Base-by-base conservation (phyloP, 53 echinoderm and acorn worm genomes). In the Hippasteria phrygiana region DNA sequence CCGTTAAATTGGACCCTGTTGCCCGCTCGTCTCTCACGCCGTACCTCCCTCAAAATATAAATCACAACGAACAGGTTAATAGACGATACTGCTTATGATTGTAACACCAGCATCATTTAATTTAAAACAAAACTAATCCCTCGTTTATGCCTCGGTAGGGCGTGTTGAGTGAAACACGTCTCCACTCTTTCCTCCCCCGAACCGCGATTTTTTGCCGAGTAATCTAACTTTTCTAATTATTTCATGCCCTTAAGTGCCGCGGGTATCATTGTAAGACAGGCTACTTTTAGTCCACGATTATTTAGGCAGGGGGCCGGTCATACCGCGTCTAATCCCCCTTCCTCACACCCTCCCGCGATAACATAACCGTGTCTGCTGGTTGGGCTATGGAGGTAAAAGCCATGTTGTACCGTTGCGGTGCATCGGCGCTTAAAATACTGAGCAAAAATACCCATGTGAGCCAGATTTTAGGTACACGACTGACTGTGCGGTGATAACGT, bases 101-200 rank as follows among this genome's bases (percentile, higher is more conserved):
- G 32, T 43, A 65, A 43, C 45, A 82, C 43, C 46, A 32, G 28
- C 63, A 28, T 66, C 31, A 65, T 82, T 73, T 43, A 12, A 6
- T 26, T 5, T 82, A 4, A 43, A 0, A 14, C n/a, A n/a, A n/a
- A 7, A 39, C 43, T 27, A 80, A 65, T 31, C 82, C 82, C 32
- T 24, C 7, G 11, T 65, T 43, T 64, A 46, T 65, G 55, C 28
- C 43, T 45, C 43, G 20, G 24, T 33, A 26, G 11, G 48, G 5
- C 43, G 43, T 46, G 82, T 46, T 82, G 82, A 82, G 42, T 82
- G 82, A 82, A 8, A 16, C 66, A 18, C 46, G 64, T 82, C 43
- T 31, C 7, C 20, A 14, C 5, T 13, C 66, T 42, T 43, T 6
- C 48, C 34, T 1, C 20, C 32, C 31, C 29, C 9, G 38, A 37